These are phyloP conservation scores for Ivindomyrus marchei DNA, from an alignment of 2,113 vertebrate genomes.

Conservation along the genomic window DNA sequence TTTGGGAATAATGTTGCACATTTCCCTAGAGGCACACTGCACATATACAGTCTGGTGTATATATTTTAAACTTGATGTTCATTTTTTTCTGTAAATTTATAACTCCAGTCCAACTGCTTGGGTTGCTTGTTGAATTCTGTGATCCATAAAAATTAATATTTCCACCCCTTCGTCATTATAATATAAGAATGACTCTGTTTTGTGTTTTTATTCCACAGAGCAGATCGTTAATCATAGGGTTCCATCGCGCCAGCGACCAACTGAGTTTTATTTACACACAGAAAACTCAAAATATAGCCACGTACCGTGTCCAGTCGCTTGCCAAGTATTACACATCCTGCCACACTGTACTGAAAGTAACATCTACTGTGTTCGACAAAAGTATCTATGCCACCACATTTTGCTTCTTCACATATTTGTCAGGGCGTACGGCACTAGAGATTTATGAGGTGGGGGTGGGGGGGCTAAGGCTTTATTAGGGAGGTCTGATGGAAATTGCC, in stretches of 20 bases:
- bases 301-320: not conserved
- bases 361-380: not conserved
- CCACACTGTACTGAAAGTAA: not conserved
- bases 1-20: not conserved
- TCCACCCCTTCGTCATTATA: not conserved
- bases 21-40: not conserved
- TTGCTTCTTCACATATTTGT: not conserved
- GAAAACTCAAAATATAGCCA: not conserved
- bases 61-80: not conserved
- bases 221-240: not conserved
- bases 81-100: not conserved
- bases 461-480: not conserved
- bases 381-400: not conserved
- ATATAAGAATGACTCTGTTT: not conserved
- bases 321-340: not conserved
- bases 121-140: not conserved
- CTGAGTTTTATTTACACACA: not conserved
- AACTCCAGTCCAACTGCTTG: not conserved
- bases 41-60: not conserved
- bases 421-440: not conserved
- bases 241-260: not conserved
- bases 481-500: not conserved
- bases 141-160: not conserved
- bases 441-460: not conserved
- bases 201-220: not conserved